Evolutionary conservation across 2,888 invertebrate species (phyloP).

Genomic region (Coleophora flavipennella): DNA sequence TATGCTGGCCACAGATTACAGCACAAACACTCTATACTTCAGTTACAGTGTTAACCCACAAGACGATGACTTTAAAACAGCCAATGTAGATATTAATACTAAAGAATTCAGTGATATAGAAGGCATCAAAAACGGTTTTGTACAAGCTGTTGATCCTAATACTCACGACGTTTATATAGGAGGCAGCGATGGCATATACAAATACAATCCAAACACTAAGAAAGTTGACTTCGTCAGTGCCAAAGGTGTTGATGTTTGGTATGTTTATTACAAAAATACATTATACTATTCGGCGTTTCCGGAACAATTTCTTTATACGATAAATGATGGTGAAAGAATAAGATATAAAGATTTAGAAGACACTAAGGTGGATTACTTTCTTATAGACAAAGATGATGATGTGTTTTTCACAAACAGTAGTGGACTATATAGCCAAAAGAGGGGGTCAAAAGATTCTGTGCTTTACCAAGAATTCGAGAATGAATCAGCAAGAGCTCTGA

Average conservation of each 20-base stretch:
- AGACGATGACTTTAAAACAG: conserved; percentile 35
- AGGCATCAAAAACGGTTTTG: conserved; percentile 40
- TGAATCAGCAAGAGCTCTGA: conserved; percentile 33
- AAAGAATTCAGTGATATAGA: conserved; percentile 37
- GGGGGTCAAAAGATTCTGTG: conserved; percentile 35
- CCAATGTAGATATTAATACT: conserved; percentile 38
- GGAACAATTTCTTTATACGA: conserved; percentile 37
- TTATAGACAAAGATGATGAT: conserved; percentile 38
- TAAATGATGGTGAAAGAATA: conserved; percentile 26
- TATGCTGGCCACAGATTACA: conserved; percentile 38
- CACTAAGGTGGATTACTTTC: conserved; percentile 45
- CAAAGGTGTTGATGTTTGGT: conserved; percentile 39
- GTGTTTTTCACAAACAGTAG: conserved; percentile 45
- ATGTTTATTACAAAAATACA: conserved; percentile 40
- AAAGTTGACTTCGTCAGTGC: conserved; percentile 31
- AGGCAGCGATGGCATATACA: conserved; percentile 45
- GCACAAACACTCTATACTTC: conserved; percentile 42
- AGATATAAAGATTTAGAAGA: conserved; percentile 47
- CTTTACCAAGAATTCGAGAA: conserved; percentile 21
- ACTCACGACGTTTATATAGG: conserved; percentile 45
- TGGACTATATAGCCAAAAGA: conserved; percentile 42
- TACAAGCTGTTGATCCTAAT: conserved; percentile 41
- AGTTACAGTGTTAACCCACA: conserved; percentile 35
- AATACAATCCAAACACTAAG: conserved; percentile 35
- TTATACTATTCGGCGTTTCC: conserved; percentile 46